Percentiles rank a stretch among this genome's conserved stretches.
These are phyloP conservation scores for Propithecus coquereli DNA, from an alignment of 2,113 vertebrate species.

Conservation along the genomic window DNA sequence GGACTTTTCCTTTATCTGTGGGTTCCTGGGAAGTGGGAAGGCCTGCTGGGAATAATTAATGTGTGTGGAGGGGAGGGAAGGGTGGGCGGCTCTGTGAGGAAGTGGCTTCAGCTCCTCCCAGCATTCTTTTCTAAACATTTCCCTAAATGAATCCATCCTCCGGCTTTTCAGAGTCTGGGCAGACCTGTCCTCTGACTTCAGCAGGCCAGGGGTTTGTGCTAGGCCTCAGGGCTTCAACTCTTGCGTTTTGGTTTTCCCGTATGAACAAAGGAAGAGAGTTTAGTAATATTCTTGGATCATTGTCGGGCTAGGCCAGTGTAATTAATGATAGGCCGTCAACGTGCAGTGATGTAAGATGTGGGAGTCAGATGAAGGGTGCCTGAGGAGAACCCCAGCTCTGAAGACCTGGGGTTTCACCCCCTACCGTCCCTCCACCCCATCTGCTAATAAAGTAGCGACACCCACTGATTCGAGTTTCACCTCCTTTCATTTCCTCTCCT, in stretches of 20 bases:
- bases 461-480: slow-evolving; percentile 47
- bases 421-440: not conserved
- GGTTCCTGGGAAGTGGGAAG: slow-evolving; percentile 39
- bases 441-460: not conserved
- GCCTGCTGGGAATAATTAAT: slow-evolving; percentile 29
- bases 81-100: not conserved
- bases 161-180: not conserved
- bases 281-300: not conserved
- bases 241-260: not conserved
- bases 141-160: not conserved
- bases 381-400: not conserved
- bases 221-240: not conserved
- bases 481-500: slow-evolving; percentile 53
- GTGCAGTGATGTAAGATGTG: not conserved
- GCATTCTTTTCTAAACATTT: slow-evolving; percentile 31
- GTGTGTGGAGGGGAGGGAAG: not conserved
- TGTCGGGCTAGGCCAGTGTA: too few relatives aligned
- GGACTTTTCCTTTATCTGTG: not conserved
- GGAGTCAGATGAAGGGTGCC: not conserved
- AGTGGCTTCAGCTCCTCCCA: slow-evolving; percentile 41
- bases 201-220: not conserved
- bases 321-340: not conserved
- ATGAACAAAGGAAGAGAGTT: not conserved
- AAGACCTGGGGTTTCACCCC: not conserved
- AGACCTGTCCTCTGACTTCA: not conserved